These are phyloP conservation scores for Garrulus glandarius DNA, from an alignment of 2,797 vertebrate species.

Conservation along the genomic window DNA sequence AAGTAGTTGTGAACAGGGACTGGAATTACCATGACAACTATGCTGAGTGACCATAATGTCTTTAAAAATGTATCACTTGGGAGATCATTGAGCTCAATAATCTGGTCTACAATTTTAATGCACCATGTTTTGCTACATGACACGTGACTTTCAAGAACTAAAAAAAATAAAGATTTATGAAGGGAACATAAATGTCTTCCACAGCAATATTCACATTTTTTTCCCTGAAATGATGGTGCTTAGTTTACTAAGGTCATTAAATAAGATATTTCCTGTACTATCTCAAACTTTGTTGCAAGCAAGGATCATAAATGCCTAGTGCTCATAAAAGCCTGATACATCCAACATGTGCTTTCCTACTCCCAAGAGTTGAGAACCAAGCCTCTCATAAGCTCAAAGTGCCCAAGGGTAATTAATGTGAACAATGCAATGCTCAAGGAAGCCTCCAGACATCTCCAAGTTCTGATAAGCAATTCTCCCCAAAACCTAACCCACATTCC, in stretches of 20 bases:
- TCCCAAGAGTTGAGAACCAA: not conserved
- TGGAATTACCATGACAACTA: not conserved
- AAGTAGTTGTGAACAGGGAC: not conserved
- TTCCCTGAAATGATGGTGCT: not conserved
- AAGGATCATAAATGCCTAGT: not conserved
- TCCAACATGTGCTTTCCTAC: not conserved
- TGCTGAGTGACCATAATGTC: not conserved
- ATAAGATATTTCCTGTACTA: not conserved
- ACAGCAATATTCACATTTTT: not conserved
- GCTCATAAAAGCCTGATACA: fast-evolving
- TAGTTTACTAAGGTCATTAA: not conserved
- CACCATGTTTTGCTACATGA: not conserved
- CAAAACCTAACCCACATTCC: not conserved
- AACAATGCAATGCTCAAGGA: not conserved
- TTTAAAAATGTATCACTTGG: not conserved
- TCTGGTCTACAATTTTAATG: not conserved
- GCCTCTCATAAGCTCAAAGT: not conserved
- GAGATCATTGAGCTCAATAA: not conserved
- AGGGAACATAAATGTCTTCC: not conserved
- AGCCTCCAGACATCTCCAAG: not conserved
- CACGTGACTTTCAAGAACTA: not conserved
- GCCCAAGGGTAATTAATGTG: not conserved
- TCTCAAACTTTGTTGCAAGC: not conserved
- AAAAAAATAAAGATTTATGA: not conserved
- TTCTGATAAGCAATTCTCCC: not conserved